Conservation (phyloP, 2,113 vertebrate species). For the Hyla sarda region DNA sequence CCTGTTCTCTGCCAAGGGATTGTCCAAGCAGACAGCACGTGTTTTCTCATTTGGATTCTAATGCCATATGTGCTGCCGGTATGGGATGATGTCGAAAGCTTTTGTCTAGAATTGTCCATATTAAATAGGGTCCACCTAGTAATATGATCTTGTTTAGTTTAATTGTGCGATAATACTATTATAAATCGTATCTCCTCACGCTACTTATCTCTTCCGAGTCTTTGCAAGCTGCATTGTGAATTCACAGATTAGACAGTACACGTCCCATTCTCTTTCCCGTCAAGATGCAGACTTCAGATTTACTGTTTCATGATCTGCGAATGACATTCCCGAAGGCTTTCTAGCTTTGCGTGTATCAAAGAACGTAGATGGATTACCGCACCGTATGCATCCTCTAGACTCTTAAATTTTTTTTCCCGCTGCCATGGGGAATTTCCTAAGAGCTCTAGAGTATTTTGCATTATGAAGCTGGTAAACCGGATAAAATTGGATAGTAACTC, state of each 20-base stretch:
- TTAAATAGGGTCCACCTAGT: neutral
- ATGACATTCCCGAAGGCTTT: slow-evolving; percentile 52
- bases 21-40: neutral
- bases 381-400: slow-evolving; percentile 57
- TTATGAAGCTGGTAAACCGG: neutral
- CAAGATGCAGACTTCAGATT: slow-evolving; percentile 52
- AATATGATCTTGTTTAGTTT: neutral
- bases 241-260: slow-evolving; percentile 26
- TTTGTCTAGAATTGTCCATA: neutral
- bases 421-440: slow-evolving; percentile 26
- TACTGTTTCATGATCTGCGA: slow-evolving; percentile 49
- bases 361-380: slow-evolving; percentile 57
- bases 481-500: slow-evolving; percentile 3
- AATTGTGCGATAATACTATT: neutral
- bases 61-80: neutral
- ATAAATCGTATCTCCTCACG: neutral
- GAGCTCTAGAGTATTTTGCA: neutral
- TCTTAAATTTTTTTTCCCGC: slow-evolving; percentile 13
- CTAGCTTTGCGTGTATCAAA: slow-evolving; percentile 46
- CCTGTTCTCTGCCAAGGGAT: neutral
- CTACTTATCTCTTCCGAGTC: neutral
- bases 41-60: neutral
- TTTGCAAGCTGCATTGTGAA: neutral
- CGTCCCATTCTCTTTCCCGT: slow-evolving; percentile 11
- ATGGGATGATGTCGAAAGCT: neutral